Evolutionary conservation across 2,888 invertebrate genomes (phyloP).

Genomic region (Ferdinandea cuprea): DNA sequence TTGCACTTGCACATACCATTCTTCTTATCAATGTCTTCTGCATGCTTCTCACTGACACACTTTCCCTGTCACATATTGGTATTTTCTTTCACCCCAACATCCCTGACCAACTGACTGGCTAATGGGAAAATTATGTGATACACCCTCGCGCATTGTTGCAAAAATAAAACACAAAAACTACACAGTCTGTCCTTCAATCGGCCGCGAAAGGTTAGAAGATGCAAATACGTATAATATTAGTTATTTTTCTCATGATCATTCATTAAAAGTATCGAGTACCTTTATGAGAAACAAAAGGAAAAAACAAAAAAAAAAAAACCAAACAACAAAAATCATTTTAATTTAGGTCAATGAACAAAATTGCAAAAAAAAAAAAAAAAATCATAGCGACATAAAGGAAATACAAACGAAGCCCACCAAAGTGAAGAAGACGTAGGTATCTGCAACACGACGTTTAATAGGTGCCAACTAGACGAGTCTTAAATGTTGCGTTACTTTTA

Average conservation of each 20-base stretch:
- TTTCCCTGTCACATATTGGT: neutral
- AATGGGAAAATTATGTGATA: slow-evolving; percentile 13
- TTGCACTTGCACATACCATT: too few relatives aligned
- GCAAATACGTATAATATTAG: slow-evolving; percentile 16
- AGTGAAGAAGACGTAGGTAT: neutral
- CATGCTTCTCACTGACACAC: neutral
- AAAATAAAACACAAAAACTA: neutral
- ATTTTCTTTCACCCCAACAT: neutral
- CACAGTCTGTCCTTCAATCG: slow-evolving; percentile 6
- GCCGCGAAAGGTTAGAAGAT: slow-evolving; percentile 18
- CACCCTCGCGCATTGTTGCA: neutral
- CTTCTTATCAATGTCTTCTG: too few relatives aligned
- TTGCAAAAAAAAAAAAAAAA: neutral
- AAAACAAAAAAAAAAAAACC: neutral
- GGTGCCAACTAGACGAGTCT: slow-evolving; percentile 3
- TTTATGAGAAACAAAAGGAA: slow-evolving; percentile 6
- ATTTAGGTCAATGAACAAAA: slow-evolving; percentile 32
- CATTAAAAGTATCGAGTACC: slow-evolving; percentile 20
- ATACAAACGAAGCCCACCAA: too few relatives aligned
- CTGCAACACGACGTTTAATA: slow-evolving; percentile 8
- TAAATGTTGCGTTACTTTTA: slow-evolving; percentile 4
- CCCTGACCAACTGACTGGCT: slow-evolving; percentile 12
- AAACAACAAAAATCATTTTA: neutral
- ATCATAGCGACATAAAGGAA: too few relatives aligned
- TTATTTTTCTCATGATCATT: slow-evolving; percentile 39